Evolutionary conservation across 2,888 invertebrate genomes (phyloP).

Genomic region (Clivina fossor): DNA sequence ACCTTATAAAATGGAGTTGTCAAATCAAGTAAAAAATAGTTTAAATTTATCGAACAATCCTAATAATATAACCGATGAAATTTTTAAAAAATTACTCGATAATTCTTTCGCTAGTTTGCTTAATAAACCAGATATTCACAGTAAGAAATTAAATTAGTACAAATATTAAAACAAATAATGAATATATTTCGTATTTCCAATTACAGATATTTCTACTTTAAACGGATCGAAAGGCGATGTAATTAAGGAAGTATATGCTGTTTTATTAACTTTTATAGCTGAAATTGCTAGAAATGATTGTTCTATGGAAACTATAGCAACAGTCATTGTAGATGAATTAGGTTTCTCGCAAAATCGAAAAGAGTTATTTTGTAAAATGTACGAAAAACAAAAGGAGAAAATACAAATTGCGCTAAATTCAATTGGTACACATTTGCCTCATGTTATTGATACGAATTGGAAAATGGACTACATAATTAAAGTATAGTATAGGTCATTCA

Average conservation of each 20-base stretch:
- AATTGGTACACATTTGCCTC: constrained; percentile 54
- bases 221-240: constrained; percentile 49
- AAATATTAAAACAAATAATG: not conserved
- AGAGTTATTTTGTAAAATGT: constrained; percentile 44
- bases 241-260: constrained; percentile 48
- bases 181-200: constrained; percentile 5
- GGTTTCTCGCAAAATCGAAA: constrained; percentile 42
- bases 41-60: constrained; percentile 41
- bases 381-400: constrained; percentile 44
- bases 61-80: constrained; percentile 41
- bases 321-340: constrained; percentile 45
- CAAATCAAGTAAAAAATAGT: constrained; percentile 41
- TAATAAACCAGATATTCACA: constrained; percentile 42
- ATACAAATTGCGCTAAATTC: constrained; percentile 47
- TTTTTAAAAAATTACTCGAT: constrained; percentile 45
- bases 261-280: constrained; percentile 45
- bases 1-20: constrained; percentile 38
- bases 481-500: too few species aligned
- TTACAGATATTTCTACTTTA: constrained; percentile 45
- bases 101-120: constrained; percentile 44
- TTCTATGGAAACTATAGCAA: constrained; percentile 42
- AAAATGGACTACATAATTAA: constrained; percentile 58
- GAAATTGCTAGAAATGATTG: constrained; percentile 46
- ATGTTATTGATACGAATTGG: constrained; percentile 62
- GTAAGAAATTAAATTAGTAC: constrained; percentile 39